These are phyloP conservation scores for Oreortyx pictus DNA, from an alignment of 2,797 vertebrate species.

Conservation along the genomic window DNA sequence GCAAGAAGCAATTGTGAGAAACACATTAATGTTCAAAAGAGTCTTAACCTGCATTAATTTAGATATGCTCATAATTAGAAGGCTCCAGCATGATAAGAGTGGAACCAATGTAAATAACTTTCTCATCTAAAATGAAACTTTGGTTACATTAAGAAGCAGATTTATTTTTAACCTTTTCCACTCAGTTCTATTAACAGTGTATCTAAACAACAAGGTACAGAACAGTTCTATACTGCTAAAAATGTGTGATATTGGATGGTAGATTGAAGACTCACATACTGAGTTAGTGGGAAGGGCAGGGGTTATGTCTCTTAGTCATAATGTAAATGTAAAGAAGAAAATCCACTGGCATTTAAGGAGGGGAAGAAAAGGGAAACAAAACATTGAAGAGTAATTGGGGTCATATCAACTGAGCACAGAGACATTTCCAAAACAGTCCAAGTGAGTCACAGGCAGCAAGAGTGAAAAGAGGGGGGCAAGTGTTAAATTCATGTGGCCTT, in stretches of 20 bases:
- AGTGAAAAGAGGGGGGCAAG: conserved; percentile 24
- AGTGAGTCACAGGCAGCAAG: conserved; percentile 23
- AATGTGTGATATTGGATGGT: neutral
- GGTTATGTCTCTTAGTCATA: conserved; percentile 57
- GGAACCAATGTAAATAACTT: conserved; percentile 37
- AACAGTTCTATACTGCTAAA: neutral
- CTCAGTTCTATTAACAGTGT: neutral
- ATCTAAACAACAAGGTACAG: neutral
- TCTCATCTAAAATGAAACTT: conserved; percentile 22
- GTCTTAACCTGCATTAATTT: conserved; percentile 10
- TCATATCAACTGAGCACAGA: conserved; percentile 51
- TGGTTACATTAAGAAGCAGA: neutral
- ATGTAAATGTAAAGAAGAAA: conserved; percentile 53
- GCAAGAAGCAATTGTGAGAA: neutral
- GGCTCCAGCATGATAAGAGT: neutral
- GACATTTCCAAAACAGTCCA: conserved; percentile 58
- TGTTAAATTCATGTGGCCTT: conserved; percentile 25
- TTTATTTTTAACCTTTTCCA: conserved; percentile 34
- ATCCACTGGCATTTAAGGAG: conserved; percentile 9
- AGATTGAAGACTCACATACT: neutral
- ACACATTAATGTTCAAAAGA: neutral
- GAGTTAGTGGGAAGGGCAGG: neutral
- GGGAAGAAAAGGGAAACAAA: neutral
- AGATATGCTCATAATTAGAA: neutral
- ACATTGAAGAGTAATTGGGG: conserved; percentile 59